phyloP scores from a whole-genome alignment of 1,140 invertebrate species.

The Caenorhabditis tropicalis region DNA sequence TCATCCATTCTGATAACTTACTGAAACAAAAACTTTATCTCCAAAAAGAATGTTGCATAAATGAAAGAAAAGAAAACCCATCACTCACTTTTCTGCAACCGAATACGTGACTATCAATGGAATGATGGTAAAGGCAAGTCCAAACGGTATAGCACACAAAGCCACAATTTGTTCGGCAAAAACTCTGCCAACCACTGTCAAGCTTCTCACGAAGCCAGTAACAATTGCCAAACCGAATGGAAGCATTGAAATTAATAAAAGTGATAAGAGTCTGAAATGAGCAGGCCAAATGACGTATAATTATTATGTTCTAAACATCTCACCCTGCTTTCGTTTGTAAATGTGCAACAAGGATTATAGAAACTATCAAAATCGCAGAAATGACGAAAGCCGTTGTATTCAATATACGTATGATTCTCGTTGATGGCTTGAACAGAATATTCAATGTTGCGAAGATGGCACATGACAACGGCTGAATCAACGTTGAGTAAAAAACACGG shows the following conservation, averaged over 20 bases:
- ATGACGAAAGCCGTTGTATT: slow-evolving; percentile 47
- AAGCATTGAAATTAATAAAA: slow-evolving; percentile 14
- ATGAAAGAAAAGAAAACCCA: too few relatives aligned
- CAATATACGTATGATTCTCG: slow-evolving; percentile 50
- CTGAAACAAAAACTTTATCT: slow-evolving; percentile 38
- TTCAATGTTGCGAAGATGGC: slow-evolving; percentile 44
- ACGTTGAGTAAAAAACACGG: background rate
- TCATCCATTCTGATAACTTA: slow-evolving; percentile 52
- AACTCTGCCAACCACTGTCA: slow-evolving; percentile 49
- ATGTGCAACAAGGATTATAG: slow-evolving; percentile 15
- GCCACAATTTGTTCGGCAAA: slow-evolving; percentile 53
- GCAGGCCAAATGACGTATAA: background rate
- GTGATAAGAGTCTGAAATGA: background rate
- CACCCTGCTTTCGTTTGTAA: slow-evolving; percentile 5
- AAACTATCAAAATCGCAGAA: slow-evolving; percentile 2
- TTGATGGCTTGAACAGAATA: slow-evolving; percentile 38
- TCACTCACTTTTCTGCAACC: slow-evolving; percentile 53
- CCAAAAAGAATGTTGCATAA: too few relatives aligned
- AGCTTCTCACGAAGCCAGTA: slow-evolving; percentile 49
- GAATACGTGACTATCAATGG: slow-evolving; percentile 48
- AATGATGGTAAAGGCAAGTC: slow-evolving; percentile 40
- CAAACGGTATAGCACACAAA: slow-evolving; percentile 34
- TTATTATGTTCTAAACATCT: background rate
- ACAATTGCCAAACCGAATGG: slow-evolving; percentile 50
- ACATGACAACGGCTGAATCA: slow-evolving; percentile 46